Evolutionary conservation across 1,140 invertebrate species (phyloP), one percentile per base, ranked within the genome.

Genomic region (Temnothorax longispinosus): DNA sequence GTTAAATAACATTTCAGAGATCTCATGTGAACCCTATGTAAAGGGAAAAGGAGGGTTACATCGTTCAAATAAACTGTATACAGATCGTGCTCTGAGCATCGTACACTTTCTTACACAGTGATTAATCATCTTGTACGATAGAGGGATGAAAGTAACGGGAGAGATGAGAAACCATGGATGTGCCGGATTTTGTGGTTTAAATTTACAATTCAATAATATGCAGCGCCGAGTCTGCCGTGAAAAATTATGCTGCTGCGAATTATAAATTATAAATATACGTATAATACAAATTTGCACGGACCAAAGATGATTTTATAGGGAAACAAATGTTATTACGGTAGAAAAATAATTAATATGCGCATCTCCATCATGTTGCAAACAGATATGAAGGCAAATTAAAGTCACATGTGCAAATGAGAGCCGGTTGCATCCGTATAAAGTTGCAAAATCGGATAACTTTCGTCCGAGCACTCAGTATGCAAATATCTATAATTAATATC

Each of bases 151-250:
- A 75, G 8, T 15, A 35, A 75, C 18, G 54, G 41, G 32, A 35
- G 44, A 65, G 38, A 78, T 44, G 38, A 35, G 18, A 21, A 65
- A 78, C 13, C 27, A 50, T n/a, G 27, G 35, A 32, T 32, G 21
- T 11, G 44, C 2, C 15, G 74, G 18, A 78, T 65, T 65, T 18
- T 78, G 27, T 18, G 76, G 44, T 78, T 65, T 44, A 47, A 78
- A 50, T 65, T 78, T 78, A 65, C 41, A 64, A 50, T 78, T 77
- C 6, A 65, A 50, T 78, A 50, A 47, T 27, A 27, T 47, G 76
- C 27, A 35, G 8, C 74, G 54, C 60, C 54, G 54, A 60, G 18
- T 38, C 18, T 60, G 13, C 54, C 3, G 6, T 78, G 58, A 78
- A 78, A 65, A 65, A 78, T 78, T 65, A 50, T 44, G 41, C 27